Evolutionary conservation across 2,888 invertebrate genomes (phyloP), one percentile per base, ranked within the genome.

Genomic region (Chymomyza procnemis): DNA sequence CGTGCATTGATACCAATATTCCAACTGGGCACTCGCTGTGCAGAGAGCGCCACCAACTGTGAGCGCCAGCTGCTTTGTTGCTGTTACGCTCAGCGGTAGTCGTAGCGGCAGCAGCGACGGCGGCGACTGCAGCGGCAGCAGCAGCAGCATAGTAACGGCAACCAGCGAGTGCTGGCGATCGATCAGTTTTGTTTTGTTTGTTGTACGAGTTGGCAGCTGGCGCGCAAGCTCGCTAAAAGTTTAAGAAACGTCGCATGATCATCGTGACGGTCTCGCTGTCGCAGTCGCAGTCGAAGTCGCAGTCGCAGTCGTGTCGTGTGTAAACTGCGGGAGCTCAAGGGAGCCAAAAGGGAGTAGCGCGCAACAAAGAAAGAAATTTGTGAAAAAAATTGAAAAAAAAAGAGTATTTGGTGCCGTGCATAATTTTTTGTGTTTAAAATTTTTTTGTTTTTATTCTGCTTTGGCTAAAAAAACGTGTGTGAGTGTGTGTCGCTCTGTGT

Each of bases 161-260:
- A 34, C 18, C 77, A 76, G 79, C 81, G 71, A 68, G 65, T 83
- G 75, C 76, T 73, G 68, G 65, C 74, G 75, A 72, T 73, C 74
- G 80, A 77, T 75, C 71, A 73, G 67, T 66, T 56, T 30, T 54
- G 67, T 58, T 46, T 58, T 66, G 55, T 8, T 46, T 71, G 41
- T 0, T 21, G 66, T 41, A 41, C 34, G 34, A 54, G 54, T 50
- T 21, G 54, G 21, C 21, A 18, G 54, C 18, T 14, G 18, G 14
- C 21, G 14, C 21, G 48, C 30, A 57, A 57, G 47, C 30, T 58
- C 46, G 58, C 19, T 58, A 41, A 58, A 58, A 46, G 47, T 46
- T 54, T 59, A 18, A 41, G 59, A 59, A 58, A 58, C 34, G 34
- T 34, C 41, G 57, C 41, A 58, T n/a, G 30, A 56, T 56, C 50